These are phyloP conservation scores for Cloeon dipterum DNA, from an alignment of 2,888 invertebrate species.

Conservation along the genomic window DNA sequence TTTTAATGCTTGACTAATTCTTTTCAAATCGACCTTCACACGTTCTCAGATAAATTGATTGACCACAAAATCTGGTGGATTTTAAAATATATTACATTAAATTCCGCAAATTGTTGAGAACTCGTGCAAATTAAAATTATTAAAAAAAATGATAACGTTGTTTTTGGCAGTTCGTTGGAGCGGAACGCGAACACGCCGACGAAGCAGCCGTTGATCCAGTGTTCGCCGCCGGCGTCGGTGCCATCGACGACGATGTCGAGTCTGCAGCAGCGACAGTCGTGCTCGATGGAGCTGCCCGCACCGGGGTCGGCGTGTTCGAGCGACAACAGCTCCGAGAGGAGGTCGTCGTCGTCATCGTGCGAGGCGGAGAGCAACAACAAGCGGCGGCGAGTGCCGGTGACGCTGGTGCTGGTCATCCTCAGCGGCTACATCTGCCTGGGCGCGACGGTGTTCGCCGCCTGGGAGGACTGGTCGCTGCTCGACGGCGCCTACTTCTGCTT, in stretches of 20 bases:
- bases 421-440: constrained; percentile 51
- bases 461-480: constrained; percentile 58
- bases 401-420: constrained; percentile 39
- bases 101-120: too few relatives aligned
- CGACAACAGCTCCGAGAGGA: too few relatives aligned
- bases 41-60: too few relatives aligned
- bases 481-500: constrained; percentile 72
- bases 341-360: background rate
- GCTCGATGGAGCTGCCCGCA: constrained; percentile 5
- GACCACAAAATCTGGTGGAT: too few relatives aligned
- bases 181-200: constrained; percentile 8
- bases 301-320: constrained; percentile 5
- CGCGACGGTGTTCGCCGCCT: constrained; percentile 52
- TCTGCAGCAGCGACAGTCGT: constrained; percentile 20
- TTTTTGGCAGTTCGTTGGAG: too few relatives aligned
- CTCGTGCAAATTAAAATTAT: too few relatives aligned
- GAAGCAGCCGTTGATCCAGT: constrained; percentile 9
- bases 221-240: constrained; percentile 19
- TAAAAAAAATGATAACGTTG: too few relatives aligned
- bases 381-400: constrained; percentile 30
- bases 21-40: too few relatives aligned
- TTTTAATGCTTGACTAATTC: too few relatives aligned
- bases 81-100: too few relatives aligned
- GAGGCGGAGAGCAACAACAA: constrained; percentile 5
- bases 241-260: too few relatives aligned